Evolutionary conservation across 1,140 invertebrate species (phyloP).

Genomic region (Caenorhabditis briggsae): DNA sequence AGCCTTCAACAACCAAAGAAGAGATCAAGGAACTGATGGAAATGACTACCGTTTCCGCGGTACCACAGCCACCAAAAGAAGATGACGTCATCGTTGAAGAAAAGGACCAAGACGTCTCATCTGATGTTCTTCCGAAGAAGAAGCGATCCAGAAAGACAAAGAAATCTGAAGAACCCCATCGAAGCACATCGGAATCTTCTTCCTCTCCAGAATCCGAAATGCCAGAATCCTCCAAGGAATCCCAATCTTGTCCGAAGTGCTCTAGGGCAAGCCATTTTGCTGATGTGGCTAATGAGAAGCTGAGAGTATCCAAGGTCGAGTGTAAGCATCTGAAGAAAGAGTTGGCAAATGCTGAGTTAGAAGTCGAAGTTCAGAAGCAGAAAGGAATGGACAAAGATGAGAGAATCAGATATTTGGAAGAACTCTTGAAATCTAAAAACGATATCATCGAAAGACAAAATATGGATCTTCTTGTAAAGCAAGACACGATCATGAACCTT

Average conservation of each 20-base stretch:
- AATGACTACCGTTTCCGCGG: too few species aligned
- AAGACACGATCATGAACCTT: not conserved
- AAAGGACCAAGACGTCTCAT: too few species aligned
- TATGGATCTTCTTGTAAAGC: not conserved
- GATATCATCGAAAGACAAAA: too few species aligned
- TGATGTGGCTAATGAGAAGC: not conserved
- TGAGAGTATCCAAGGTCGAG: not conserved
- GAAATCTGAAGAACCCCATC: too few species aligned
- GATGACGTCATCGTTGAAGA: too few species aligned
- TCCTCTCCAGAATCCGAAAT: too few species aligned
- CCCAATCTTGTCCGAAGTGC: not conserved
- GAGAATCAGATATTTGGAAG: not conserved
- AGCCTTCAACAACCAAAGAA: not conserved
- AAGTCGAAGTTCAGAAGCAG: not conserved
- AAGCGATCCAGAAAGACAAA: too few species aligned
- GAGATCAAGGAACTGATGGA: not conserved
- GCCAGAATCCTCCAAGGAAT: not conserved
- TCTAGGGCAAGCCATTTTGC: not conserved
- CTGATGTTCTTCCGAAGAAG: too few species aligned
- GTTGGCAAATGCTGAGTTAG: not conserved
- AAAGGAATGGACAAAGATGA: not conserved
- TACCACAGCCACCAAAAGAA: too few species aligned
- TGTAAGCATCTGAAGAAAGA: constrained; percentile 1
- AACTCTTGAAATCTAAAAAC: not conserved
- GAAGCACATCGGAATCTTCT: too few species aligned